A percentile compares a stretch with the other conserved stretches of the same genome.
Conservation (phyloP, 2,888 invertebrate genomes). For the Lypha dubia region DNA sequence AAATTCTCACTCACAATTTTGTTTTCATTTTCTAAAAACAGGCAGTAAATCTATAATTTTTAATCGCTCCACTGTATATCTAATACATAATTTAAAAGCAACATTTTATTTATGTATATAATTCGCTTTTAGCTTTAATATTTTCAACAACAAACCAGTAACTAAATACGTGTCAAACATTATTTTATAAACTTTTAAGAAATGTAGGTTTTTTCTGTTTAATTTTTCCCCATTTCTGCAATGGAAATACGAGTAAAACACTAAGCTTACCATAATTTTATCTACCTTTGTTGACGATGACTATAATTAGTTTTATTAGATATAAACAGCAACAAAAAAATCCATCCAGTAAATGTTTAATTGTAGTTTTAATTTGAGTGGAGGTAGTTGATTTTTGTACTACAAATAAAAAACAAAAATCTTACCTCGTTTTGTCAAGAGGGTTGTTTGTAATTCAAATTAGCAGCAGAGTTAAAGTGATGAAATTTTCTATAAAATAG, state of each 20-base stretch:
- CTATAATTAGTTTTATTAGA: slow-evolving; percentile 68
- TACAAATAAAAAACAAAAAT: slow-evolving; percentile 15
- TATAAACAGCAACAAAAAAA: slow-evolving; percentile 25
- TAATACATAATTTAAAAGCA: not conserved
- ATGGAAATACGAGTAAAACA: slow-evolving; percentile 43
- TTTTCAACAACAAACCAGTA: slow-evolving; percentile 45
- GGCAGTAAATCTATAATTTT: not conserved
- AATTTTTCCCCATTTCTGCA: slow-evolving; percentile 37
- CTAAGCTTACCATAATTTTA: slow-evolving; percentile 61
- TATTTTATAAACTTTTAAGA: slow-evolving; percentile 39
- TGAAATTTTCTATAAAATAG: not conserved
- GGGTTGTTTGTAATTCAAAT: slow-evolving; percentile 38
- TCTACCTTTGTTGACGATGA: slow-evolving; percentile 51
- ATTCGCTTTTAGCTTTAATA: not conserved
- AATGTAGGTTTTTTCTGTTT: slow-evolving; percentile 62
- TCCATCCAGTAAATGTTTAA: slow-evolving; percentile 32
- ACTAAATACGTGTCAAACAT: slow-evolving; percentile 37
- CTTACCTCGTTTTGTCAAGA: slow-evolving; percentile 6
- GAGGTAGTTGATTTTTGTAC: slow-evolving; percentile 19
- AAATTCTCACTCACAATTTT: too few species aligned
- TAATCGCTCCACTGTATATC: slow-evolving; percentile 27
- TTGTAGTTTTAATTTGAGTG: slow-evolving; percentile 49
- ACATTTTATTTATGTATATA: slow-evolving; percentile 4
- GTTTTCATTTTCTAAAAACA: too few species aligned
- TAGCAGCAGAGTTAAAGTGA: not conserved